A percentile compares a stretch with the other conserved stretches of the same genome.
phyloP scores from a whole-genome alignment of 2,797 vertebrate genomes.

The Lemur catta region DNA sequence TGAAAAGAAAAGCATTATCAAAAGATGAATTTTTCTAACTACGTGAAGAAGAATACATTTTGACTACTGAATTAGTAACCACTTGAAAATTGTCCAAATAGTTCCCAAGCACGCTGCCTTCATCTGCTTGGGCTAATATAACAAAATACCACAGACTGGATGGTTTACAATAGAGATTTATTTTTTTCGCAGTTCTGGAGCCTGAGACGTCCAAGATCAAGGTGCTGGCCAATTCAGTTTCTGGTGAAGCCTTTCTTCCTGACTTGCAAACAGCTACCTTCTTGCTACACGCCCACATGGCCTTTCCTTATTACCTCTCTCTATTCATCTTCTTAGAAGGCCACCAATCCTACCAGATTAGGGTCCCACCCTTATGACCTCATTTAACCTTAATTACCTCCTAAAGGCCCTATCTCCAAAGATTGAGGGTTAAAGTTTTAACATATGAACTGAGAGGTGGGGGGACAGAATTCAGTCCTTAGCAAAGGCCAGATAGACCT shows the following conservation, averaged over 20 bases:
- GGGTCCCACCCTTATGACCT: not conserved
- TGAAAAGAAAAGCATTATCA: slow-evolving; percentile 9
- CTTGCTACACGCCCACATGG: not conserved
- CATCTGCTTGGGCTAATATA: not conserved
- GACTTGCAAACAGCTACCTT: not conserved
- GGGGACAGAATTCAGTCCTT: not conserved
- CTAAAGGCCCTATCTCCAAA: not conserved
- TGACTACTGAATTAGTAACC: not conserved
- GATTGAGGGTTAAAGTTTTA: not conserved
- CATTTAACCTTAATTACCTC: not conserved
- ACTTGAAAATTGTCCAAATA: not conserved
- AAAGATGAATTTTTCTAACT: slow-evolving; percentile 19
- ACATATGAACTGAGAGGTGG: not conserved
- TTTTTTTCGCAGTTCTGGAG: not conserved
- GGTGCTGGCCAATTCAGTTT: not conserved
- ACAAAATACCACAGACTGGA: not conserved
- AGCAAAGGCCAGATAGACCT: not conserved
- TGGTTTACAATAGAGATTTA: not conserved
- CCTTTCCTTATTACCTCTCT: not conserved
- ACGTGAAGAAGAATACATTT: not conserved
- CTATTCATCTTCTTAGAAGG: not conserved
- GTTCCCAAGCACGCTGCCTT: not conserved
- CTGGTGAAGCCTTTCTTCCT: not conserved
- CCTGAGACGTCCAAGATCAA: not conserved
- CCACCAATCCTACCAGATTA: not conserved